A percentile compares a stretch with the other conserved stretches of the same genome.
phyloP scores from a whole-genome alignment of 2,888 invertebrate genomes.

The Epirrhoe tristata region DNA sequence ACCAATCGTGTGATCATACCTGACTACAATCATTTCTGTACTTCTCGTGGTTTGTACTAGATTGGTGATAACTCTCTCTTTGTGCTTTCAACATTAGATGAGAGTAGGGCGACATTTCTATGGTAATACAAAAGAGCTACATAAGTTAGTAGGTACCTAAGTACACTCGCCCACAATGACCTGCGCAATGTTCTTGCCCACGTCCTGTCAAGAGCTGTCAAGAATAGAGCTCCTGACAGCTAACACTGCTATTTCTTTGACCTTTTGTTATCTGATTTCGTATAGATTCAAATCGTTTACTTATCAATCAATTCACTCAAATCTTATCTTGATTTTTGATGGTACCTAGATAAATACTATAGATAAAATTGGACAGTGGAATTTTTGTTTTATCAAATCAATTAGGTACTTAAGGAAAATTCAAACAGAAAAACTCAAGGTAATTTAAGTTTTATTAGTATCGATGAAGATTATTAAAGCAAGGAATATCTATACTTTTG shows the following conservation, averaged over 20 bases:
- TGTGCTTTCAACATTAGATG: slow-evolving; percentile 49
- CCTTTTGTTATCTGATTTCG: slow-evolving; percentile 34
- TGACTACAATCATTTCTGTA: neutral
- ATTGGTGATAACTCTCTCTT: slow-evolving; percentile 39
- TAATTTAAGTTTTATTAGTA: neutral
- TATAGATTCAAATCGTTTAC: slow-evolving; percentile 30
- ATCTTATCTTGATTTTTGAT: neutral
- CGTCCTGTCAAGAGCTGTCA: slow-evolving; percentile 35
- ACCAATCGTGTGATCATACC: neutral
- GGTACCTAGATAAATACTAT: neutral
- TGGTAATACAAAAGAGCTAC: slow-evolving; percentile 57
- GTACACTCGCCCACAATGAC: neutral
- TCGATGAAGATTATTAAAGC: neutral
- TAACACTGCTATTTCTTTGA: slow-evolving; percentile 51
- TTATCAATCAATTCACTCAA: slow-evolving; percentile 25
- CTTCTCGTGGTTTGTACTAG: slow-evolving; percentile 29
- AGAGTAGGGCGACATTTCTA: slow-evolving; percentile 47
- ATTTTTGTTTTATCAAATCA: neutral
- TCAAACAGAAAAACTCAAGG: no score
- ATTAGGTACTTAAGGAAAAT: neutral
- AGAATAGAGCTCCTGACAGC: slow-evolving; percentile 45
- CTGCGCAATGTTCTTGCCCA: slow-evolving; percentile 30
- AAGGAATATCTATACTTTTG: neutral
- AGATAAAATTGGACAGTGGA: no score
- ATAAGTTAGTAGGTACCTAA: slow-evolving; percentile 29